Conservation (phyloP, 1,140 invertebrate genomes). For the Sycophaga agraensis region DNA sequence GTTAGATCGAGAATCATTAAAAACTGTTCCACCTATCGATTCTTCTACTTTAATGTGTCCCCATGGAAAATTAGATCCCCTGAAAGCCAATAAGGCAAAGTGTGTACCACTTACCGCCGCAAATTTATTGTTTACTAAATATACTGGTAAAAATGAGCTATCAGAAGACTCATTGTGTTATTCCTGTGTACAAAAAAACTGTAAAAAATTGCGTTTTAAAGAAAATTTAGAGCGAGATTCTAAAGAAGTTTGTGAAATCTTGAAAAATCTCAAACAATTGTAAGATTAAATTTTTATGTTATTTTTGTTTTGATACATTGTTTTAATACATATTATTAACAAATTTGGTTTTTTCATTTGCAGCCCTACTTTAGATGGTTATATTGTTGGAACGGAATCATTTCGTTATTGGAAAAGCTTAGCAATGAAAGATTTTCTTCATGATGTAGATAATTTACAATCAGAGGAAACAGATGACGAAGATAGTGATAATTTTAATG, state of each 20-base stretch:
- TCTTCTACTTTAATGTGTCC: constrained; percentile 56
- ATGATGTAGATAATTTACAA: constrained; percentile 27
- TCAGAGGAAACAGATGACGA: constrained; percentile 35
- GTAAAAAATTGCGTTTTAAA: constrained; percentile 51
- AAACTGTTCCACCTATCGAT: constrained; percentile 50
- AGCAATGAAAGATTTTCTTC: constrained; percentile 43
- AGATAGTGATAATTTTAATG: constrained; percentile 59
- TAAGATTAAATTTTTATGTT: constrained; percentile 35
- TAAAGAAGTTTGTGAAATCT: constrained; percentile 48
- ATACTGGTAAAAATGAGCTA: constrained; percentile 54
- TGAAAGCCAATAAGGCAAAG: constrained; percentile 51
- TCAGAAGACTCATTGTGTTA: constrained; percentile 54
- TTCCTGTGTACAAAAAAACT: constrained; percentile 59
- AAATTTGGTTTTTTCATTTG: background rate
- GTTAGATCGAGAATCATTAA: background rate
- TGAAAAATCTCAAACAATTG: constrained; percentile 46
- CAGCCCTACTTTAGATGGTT: constrained; percentile 39
- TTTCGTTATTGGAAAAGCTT: constrained; percentile 49
- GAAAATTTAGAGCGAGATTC: constrained; percentile 47
- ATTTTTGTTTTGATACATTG: background rate
- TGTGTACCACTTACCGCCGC: constrained; percentile 48
- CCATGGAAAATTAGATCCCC: constrained; percentile 56
- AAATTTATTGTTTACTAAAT: constrained; percentile 55
- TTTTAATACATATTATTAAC: background rate
- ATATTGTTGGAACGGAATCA: constrained; percentile 51